These are phyloP conservation scores for Micromussa lordhowensis DNA, from an alignment of 92 coral and sea anemone species.

Conservation along the genomic window DNA sequence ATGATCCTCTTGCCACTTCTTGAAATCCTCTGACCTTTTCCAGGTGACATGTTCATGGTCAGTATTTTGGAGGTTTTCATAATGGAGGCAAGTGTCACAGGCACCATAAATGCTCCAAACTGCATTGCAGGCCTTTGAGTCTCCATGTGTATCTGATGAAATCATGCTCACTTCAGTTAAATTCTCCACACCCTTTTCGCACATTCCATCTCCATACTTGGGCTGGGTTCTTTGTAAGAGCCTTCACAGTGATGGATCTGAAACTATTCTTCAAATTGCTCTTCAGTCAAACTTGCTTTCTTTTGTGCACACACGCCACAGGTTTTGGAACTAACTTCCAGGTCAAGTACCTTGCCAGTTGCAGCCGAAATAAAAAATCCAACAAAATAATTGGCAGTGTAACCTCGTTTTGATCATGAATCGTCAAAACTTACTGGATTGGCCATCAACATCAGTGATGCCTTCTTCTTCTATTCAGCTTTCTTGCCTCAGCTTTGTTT, in stretches of 20 bases:
- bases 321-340: constrained; percentile 47
- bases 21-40: constrained; percentile 26
- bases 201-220: constrained; percentile 63
- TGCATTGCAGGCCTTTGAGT: constrained; percentile 52
- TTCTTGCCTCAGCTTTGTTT: constrained; percentile 45
- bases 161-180: constrained; percentile 22
- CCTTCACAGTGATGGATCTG: constrained; percentile 45
- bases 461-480: constrained; percentile 27
- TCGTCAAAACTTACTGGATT: constrained; percentile 59
- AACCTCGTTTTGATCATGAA: constrained; percentile 61
- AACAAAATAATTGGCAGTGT: constrained; percentile 58
- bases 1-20: constrained; percentile 58
- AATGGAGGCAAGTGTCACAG: constrained; percentile 47
- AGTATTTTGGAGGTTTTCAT: constrained; percentile 20
- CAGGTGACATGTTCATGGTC: constrained; percentile 20
- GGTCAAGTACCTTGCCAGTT: constrained; percentile 60
- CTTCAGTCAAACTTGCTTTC: constrained; percentile 30
- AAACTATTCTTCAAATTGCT: constrained; percentile 50
- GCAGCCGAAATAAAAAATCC: constrained; percentile 63
- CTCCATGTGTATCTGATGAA: constrained; percentile 51
- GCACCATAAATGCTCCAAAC: constrained; percentile 59
- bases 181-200: constrained; percentile 63
- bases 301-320: constrained; percentile 48
- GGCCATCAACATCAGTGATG: constrained; percentile 5
- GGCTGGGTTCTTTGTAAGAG: constrained; percentile 54